These are phyloP conservation scores for Lepidurus couesii DNA, from an alignment of 1,140 invertebrate species.

Conservation along the genomic window DNA sequence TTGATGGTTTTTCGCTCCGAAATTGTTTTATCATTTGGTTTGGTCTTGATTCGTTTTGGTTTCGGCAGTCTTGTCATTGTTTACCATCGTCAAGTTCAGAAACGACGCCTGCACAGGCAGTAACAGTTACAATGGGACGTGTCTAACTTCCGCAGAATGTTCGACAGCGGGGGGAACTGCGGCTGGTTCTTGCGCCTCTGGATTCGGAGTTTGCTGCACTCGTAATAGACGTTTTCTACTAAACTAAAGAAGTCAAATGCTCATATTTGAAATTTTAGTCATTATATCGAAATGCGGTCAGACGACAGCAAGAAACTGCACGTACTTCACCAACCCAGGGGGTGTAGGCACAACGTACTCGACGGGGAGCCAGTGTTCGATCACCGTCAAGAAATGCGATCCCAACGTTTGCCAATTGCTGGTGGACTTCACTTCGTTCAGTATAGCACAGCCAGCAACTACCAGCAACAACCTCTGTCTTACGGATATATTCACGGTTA, in stretches of 20 bases:
- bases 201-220: slow-evolving; percentile 67
- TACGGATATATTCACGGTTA: slow-evolving; percentile 58
- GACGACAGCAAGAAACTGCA: slow-evolving; percentile 45
- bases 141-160: slow-evolving; percentile 53
- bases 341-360: slow-evolving; percentile 15
- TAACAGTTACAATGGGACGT: slow-evolving; percentile 36
- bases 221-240: slow-evolving; percentile 49
- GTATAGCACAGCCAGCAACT: slow-evolving; percentile 61
- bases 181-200: slow-evolving; percentile 62
- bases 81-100: slow-evolving; percentile 29
- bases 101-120: slow-evolving; percentile 29
- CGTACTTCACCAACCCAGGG: slow-evolving; percentile 68
- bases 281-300: too few species aligned
- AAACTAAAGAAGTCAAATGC: background rate
- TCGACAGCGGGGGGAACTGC: slow-evolving; percentile 52
- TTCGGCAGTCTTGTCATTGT: slow-evolving; percentile 28
- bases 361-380: background rate
- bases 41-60: background rate
- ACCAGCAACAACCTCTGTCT: slow-evolving; percentile 58
- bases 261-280: too few species aligned
- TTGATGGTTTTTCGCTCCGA: background rate
- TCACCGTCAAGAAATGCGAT: slow-evolving; percentile 19
- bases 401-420: slow-evolving; percentile 20
- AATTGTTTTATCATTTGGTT: background rate
- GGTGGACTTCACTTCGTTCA: slow-evolving; percentile 68